Evolutionary conservation across 2,113 vertebrate species (phyloP).

Genomic region (Ondatra zibethicus): DNA sequence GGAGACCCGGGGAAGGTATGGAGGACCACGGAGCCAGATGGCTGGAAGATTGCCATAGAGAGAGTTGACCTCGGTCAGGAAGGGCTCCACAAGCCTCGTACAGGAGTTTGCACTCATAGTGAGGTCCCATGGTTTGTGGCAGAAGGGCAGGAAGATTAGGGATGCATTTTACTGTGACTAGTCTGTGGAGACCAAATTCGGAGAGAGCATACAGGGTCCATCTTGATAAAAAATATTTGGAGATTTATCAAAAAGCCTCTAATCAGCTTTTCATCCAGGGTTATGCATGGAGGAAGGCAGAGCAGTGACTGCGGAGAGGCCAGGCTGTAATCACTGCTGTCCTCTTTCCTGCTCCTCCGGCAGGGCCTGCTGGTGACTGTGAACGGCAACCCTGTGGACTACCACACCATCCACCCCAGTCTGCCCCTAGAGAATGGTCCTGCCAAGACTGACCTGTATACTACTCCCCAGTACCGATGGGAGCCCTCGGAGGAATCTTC

Average conservation of each 20-base stretch:
- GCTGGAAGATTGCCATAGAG: no score
- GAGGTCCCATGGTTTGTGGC: neutral
- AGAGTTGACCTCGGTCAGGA: neutral
- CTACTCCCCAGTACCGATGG: conserved; percentile 95
- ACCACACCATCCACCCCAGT: conserved; percentile 87
- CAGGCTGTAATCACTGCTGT: neutral
- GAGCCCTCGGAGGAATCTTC: conserved; percentile 84
- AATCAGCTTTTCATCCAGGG: neutral
- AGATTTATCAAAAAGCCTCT: rapidly evolving
- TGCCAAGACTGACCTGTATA: conserved; percentile 91
- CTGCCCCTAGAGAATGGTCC: conserved; percentile 94
- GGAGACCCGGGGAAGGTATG: neutral
- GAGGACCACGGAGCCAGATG: neutral
- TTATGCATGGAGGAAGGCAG: neutral
- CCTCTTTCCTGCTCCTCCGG: neutral
- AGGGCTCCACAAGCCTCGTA: neutral
- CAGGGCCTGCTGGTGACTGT: conserved; percentile 92
- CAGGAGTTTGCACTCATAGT: neutral
- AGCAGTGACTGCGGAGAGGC: rapidly evolving
- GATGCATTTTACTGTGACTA: rapidly evolving
- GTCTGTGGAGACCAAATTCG: neutral
- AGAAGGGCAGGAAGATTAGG: neutral
- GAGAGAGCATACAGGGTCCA: neutral
- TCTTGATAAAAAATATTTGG: neutral
- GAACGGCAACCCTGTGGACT: conserved; percentile 95